Evolutionary conservation across 2,113 vertebrate species (phyloP).

Genomic region (Heptranchias perlo): DNA sequence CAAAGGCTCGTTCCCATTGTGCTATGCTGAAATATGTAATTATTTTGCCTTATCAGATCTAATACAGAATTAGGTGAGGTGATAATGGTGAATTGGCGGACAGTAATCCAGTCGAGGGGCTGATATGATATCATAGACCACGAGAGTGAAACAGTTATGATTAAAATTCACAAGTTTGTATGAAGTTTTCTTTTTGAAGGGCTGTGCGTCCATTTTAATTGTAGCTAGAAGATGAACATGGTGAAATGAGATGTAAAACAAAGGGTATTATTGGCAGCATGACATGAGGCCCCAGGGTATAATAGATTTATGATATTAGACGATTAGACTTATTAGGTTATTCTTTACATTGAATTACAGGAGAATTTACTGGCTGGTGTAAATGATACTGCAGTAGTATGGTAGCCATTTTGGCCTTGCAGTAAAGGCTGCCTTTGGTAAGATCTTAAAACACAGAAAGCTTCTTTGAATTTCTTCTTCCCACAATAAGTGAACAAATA

Average conservation of each 20-base stretch:
- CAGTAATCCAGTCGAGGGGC: not conserved
- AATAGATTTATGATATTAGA: not conserved
- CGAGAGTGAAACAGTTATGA: not conserved
- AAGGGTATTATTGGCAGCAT: not conserved
- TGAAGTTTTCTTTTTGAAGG: too few relatives aligned
- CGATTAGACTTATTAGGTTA: not conserved
- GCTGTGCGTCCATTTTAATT: not conserved
- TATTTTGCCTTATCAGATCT: conserved; percentile 14
- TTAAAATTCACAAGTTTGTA: not conserved
- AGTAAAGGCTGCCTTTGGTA: not conserved
- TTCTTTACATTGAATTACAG: not conserved
- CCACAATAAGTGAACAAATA: not conserved
- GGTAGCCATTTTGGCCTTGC: not conserved
- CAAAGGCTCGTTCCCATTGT: not conserved
- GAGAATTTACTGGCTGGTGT: not conserved
- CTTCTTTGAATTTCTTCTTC: not conserved
- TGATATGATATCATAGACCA: not conserved
- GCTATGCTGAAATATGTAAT: not conserved
- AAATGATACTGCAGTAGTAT: not conserved
- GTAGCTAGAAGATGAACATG: not conserved
- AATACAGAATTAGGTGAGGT: not conserved
- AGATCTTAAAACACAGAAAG: not conserved
- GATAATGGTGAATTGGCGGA: conserved; percentile 10
- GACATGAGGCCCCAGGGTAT: not conserved
- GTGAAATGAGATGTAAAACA: not conserved